These are phyloP conservation scores for Sebastes fasciatus DNA, from an alignment of 2,113 vertebrate genomes.

Conservation along the genomic window DNA sequence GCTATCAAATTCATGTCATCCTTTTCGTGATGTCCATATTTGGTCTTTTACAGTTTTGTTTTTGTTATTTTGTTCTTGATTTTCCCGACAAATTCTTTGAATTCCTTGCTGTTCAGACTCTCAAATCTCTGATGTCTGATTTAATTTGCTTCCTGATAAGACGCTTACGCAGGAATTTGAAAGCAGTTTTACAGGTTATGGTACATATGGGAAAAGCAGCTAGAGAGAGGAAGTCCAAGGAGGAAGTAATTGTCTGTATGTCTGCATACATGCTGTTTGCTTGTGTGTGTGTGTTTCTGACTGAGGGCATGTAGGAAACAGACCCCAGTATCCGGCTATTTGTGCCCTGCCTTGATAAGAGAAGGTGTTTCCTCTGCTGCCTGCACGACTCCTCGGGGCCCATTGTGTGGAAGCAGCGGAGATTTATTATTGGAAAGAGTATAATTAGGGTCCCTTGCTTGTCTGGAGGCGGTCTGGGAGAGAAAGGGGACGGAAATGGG, in stretches of 20 bases:
- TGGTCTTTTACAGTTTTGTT: neutral
- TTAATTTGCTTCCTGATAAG: slow-evolving; percentile 3
- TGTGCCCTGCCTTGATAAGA: slow-evolving; percentile 80
- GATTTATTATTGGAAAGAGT: slow-evolving; percentile 79
- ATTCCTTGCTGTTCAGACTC: neutral
- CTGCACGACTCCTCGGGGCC: slow-evolving; percentile 48
- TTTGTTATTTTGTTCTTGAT: neutral
- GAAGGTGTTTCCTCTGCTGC: slow-evolving; percentile 80
- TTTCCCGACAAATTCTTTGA: neutral
- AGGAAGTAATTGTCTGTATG: slow-evolving; percentile 34
- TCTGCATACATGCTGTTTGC: slow-evolving; percentile 1
- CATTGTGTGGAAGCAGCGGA: slow-evolving; percentile 75
- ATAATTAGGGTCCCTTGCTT: slow-evolving; percentile 72
- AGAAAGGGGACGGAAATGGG: slow-evolving; percentile 41
- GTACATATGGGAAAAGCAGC: neutral
- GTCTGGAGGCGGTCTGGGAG: slow-evolving; percentile 48
- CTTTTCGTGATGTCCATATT: neutral
- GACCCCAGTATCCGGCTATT: slow-evolving; percentile 62
- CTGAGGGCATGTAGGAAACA: slow-evolving; percentile 64
- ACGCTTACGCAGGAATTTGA: neutral
- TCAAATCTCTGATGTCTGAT: neutral
- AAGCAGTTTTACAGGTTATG: neutral
- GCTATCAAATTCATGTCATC: neutral
- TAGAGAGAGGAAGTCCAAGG: neutral
- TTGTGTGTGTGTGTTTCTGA: slow-evolving; percentile 24